phyloP scores from a whole-genome alignment of 1,140 invertebrate genomes.

The Bombus vancouverensis region DNA sequence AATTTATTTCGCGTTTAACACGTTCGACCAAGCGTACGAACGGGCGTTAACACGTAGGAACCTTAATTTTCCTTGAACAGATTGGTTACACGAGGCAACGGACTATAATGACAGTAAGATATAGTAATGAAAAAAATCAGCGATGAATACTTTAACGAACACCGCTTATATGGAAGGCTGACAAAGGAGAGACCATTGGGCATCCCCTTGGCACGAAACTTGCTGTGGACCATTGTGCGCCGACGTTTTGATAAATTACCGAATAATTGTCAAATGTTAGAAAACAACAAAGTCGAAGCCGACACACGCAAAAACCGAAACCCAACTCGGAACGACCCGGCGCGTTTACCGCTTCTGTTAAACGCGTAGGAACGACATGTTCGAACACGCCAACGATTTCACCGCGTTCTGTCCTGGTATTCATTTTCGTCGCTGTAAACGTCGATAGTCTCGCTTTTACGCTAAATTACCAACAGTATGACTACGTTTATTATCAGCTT shows the following conservation, averaged over 20 bases:
- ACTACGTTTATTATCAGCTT: no score
- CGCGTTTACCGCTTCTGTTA: conserved; percentile 28
- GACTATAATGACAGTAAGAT: background rate
- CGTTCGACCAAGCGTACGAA: background rate
- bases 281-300: conserved; percentile 65
- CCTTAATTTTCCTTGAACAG: no score
- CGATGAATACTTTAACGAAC: conserved; percentile 66
- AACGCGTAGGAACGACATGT: conserved; percentile 19
- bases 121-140: background rate
- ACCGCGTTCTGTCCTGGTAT: background rate
- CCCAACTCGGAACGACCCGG: conserved; percentile 4
- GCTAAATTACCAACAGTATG: accelerated
- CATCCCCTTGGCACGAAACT: conserved; percentile 69
- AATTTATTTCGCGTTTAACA: no score
- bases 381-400: background rate
- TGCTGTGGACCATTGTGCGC: conserved; percentile 78
- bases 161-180: conserved; percentile 70
- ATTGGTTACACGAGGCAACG: no score
- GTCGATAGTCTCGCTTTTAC: background rate
- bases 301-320: conserved; percentile 31
- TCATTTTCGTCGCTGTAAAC: no score
- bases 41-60: background rate
- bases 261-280: conserved; percentile 82
- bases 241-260: conserved; percentile 82
- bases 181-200: conserved; percentile 66